These are phyloP conservation scores for Sinohyriopsis cumingii DNA, from an alignment of 2,888 invertebrate genomes.

Conservation along the genomic window DNA sequence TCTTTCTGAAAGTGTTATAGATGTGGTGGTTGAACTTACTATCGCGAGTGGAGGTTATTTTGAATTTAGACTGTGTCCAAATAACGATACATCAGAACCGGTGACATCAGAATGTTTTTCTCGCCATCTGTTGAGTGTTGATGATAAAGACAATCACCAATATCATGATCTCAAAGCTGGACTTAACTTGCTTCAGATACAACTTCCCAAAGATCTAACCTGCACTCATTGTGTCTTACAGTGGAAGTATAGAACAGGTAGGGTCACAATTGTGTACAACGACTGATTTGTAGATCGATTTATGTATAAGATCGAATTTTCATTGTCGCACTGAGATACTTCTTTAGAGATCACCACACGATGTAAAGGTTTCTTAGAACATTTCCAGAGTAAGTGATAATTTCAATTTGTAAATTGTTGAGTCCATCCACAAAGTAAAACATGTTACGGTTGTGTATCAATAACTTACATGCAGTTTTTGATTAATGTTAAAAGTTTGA, in stretches of 20 bases:
- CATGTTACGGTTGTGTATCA: no score
- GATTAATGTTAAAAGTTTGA: no score
- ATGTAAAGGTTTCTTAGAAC: no score
- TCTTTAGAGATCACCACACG: no score
- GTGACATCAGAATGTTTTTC: conserved; percentile 24
- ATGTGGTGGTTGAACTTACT: conserved; percentile 19
- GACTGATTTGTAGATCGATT: no score
- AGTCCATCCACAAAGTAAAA: no score
- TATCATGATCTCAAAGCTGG: conserved; percentile 18
- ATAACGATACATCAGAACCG: conserved; percentile 13
- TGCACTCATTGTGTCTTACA: conserved; percentile 32
- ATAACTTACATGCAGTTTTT: no score
- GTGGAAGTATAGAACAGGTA: conserved; percentile 38
- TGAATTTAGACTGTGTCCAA: conserved; percentile 32
- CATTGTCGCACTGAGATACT: no score
- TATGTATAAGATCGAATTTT: no score
- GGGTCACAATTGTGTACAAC: neutral
- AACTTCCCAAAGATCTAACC: conserved; percentile 17
- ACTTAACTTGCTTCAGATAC: conserved; percentile 12
- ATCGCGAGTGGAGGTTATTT: conserved; percentile 28
- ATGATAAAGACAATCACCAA: conserved; percentile 5
- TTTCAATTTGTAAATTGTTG: no score
- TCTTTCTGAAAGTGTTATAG: conserved; percentile 12
- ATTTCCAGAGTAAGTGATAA: no score
- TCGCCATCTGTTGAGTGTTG: conserved; percentile 15